phyloP scores from a whole-genome alignment of 1,140 invertebrate species.

The Brachionus rotundiformis region DNA sequence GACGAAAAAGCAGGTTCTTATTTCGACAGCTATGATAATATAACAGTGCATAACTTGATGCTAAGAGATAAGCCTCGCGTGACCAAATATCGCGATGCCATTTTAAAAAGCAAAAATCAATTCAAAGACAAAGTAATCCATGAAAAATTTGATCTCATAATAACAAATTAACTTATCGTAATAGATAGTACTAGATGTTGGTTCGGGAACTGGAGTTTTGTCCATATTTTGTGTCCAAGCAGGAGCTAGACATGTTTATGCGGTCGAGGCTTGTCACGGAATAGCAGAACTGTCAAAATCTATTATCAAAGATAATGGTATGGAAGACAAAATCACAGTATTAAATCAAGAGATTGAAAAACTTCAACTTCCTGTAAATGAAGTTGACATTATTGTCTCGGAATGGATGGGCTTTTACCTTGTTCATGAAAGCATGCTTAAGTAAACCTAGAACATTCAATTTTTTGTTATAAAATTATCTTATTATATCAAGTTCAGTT shows the following conservation, averaged over 20 bases:
- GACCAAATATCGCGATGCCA: constrained; percentile 58
- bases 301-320: constrained; percentile 83
- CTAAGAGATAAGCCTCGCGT: constrained; percentile 33
- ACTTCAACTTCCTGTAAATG: constrained; percentile 84
- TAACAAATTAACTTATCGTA: background rate
- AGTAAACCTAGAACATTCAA: constrained; percentile 76
- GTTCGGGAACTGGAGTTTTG: constrained; percentile 80
- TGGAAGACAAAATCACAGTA: constrained; percentile 73
- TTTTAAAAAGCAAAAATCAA: constrained; percentile 58
- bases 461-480: background rate
- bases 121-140: constrained; percentile 58
- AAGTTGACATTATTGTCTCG: constrained; percentile 94
- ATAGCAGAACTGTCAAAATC: constrained; percentile 94
- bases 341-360: constrained; percentile 98
- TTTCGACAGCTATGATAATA: constrained; percentile 49
- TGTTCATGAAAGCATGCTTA: constrained; percentile 98
- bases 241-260: constrained; percentile 92
- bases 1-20: constrained; percentile 36
- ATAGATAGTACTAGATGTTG: constrained; percentile 87
- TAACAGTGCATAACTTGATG: constrained; percentile 45
- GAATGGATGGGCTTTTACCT: constrained; percentile 99
- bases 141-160: background rate
- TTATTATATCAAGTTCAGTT: constrained; percentile 74
- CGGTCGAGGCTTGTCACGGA: constrained; percentile 93
- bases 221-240: constrained; percentile 98